Percentiles rank a stretch among this genome's conserved stretches.
These are phyloP conservation scores for Cataglyphis livida DNA, from an alignment of 2,888 invertebrate genomes.

Conservation along the genomic window DNA sequence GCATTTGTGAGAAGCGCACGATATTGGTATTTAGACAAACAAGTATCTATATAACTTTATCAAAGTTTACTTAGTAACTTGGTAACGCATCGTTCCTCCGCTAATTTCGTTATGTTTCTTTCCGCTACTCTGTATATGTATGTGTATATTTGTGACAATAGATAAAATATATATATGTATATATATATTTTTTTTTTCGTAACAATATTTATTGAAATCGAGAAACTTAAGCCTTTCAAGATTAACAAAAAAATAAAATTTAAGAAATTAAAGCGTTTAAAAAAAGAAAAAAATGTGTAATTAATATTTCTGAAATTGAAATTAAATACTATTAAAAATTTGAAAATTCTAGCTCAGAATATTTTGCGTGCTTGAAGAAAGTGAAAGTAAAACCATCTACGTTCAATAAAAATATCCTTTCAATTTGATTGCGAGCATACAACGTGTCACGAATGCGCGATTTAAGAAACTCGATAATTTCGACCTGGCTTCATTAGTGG, in stretches of 20 bases:
- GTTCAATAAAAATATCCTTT: not conserved
- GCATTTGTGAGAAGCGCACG: constrained; percentile 28
- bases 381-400: not conserved
- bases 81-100: not conserved
- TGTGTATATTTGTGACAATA: not conserved
- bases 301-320: not conserved
- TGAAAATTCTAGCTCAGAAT: not conserved
- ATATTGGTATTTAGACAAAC: constrained; percentile 49
- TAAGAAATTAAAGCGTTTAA: not conserved
- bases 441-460: constrained; percentile 26
- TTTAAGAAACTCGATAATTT: constrained; percentile 8
- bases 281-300: not conserved
- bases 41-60: constrained; percentile 44
- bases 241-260: not conserved
- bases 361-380: not conserved
- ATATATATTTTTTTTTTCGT: not conserved
- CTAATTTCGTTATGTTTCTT: not conserved
- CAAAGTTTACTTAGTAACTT: constrained; percentile 38
- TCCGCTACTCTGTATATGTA: not conserved
- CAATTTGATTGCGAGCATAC: constrained; percentile 5
- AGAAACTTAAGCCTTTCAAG: not conserved
- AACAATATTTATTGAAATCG: constrained; percentile 13
- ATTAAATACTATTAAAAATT: not conserved
- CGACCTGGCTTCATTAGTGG: not conserved
- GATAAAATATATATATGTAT: not conserved